Percentiles rank a stretch among this genome's conserved stretches.
These are phyloP conservation scores for Sarcophaga carnaria DNA, from an alignment of 2,888 invertebrate species.

Conservation along the genomic window DNA sequence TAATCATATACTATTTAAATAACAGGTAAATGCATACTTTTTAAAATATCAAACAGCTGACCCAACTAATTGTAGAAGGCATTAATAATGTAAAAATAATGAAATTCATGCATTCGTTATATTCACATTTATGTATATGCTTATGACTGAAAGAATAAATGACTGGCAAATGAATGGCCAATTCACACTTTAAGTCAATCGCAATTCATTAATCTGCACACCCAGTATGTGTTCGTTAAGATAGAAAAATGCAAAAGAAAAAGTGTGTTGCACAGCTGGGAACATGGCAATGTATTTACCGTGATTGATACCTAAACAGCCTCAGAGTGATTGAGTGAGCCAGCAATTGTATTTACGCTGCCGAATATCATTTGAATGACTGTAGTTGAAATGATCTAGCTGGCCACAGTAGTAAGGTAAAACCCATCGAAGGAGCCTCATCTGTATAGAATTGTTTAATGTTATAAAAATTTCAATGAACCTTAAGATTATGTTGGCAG, in stretches of 20 bases:
- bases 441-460: too few relatives aligned
- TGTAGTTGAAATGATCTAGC: too few relatives aligned
- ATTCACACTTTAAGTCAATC: constrained; percentile 38
- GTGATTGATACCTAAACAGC: not conserved
- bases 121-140: constrained; percentile 1
- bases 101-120: constrained; percentile 19
- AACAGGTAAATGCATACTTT: too few relatives aligned
- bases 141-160: not conserved
- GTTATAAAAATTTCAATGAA: too few relatives aligned
- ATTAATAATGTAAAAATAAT: not conserved
- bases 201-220: constrained; percentile 25
- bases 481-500: too few relatives aligned
- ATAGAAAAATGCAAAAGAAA: constrained; percentile 4
- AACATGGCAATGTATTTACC: constrained; percentile 18
- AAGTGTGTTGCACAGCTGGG: not conserved
- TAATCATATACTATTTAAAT: too few relatives aligned
- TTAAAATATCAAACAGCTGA: not conserved
- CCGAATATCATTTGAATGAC: too few relatives aligned
- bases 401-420: too few relatives aligned
- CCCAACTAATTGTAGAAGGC: not conserved
- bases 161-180: constrained; percentile 5
- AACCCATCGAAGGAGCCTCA: too few relatives aligned
- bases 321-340: not conserved
- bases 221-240: constrained; percentile 23
- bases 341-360: not conserved